Evolutionary conservation across 2,113 vertebrate genomes (phyloP).

Genomic region (Sisor rabdophorus): DNA sequence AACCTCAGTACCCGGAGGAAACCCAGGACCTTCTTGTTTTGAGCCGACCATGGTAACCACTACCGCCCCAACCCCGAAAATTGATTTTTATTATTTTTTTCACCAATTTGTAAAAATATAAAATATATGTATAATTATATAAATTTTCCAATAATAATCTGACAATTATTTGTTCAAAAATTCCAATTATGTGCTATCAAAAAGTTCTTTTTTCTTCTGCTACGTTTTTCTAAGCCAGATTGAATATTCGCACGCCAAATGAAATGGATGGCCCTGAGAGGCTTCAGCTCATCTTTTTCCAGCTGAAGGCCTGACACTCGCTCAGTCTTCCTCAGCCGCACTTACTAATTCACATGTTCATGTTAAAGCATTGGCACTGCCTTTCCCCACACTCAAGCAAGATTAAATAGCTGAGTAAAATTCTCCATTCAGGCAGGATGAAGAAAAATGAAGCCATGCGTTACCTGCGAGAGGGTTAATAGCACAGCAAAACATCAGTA

Average conservation of each 20-base stretch:
- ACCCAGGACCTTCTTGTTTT: too few relatives aligned
- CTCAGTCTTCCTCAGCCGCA: slow-evolving; percentile 4
- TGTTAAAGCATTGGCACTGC: slow-evolving; percentile 57
- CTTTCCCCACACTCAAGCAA: slow-evolving; percentile 62
- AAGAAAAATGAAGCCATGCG: slow-evolving; percentile 47
- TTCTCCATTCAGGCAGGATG: slow-evolving; percentile 57
- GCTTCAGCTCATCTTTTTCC: slow-evolving; percentile 23
- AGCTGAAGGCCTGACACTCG: slow-evolving; percentile 10
- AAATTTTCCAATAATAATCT: not conserved
- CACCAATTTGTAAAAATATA: too few relatives aligned
- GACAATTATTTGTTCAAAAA: not conserved
- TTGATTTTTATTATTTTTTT: too few relatives aligned
- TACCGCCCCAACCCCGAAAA: too few relatives aligned
- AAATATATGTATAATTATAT: too few relatives aligned
- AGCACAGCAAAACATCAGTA: slow-evolving; percentile 52
- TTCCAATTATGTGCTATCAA: not conserved
- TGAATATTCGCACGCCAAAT: slow-evolving; percentile 16
- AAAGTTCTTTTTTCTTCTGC: not conserved
- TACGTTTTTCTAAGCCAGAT: not conserved
- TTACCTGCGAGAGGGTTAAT: slow-evolving; percentile 53
- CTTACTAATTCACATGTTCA: slow-evolving; percentile 14
- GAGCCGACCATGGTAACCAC: too few relatives aligned
- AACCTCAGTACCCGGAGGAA: too few relatives aligned
- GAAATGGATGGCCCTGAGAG: slow-evolving; percentile 10
- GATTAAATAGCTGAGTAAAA: slow-evolving; percentile 57